These are phyloP conservation scores for Hydrochoerus hydrochaeris DNA, from an alignment of 2,113 vertebrate genomes.

Conservation along the genomic window DNA sequence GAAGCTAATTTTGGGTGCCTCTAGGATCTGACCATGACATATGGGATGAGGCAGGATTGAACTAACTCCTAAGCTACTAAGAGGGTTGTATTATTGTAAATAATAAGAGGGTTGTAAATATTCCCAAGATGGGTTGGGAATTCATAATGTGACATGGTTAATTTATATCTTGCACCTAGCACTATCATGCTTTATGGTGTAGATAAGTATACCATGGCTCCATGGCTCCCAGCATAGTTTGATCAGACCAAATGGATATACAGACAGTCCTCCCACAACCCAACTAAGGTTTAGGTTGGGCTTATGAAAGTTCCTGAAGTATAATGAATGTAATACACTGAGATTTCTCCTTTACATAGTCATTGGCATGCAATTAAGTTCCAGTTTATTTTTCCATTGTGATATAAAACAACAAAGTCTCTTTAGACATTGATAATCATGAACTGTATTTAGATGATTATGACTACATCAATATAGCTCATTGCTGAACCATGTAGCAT, in stretches of 20 bases:
- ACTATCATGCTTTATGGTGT: neutral
- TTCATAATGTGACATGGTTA: neutral
- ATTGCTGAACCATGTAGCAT: neutral
- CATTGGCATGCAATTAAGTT: neutral
- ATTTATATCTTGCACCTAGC: neutral
- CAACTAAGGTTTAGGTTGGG: neutral
- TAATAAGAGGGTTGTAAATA: neutral
- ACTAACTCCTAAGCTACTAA: neutral
- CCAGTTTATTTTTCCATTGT: slow-evolving; percentile 19
- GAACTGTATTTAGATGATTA: slow-evolving; percentile 41
- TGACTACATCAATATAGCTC: neutral
- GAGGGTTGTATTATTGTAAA: neutral
- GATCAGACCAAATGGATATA: neutral
- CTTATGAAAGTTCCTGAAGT: neutral
- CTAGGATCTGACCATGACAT: neutral
- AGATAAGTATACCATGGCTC: neutral
- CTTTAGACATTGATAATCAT: neutral
- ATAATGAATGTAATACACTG: neutral
- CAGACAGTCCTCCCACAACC: neutral
- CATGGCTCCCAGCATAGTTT: neutral
- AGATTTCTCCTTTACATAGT: neutral
- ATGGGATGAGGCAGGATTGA: neutral
- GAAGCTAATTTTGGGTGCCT: neutral
- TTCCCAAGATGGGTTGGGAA: neutral
- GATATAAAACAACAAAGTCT: slow-evolving; percentile 18